A percentile compares a stretch with the other conserved stretches of the same genome.
These are phyloP conservation scores for Hirtodrosophila histrioides DNA, from an alignment of 2,888 invertebrate genomes.

Conservation along the genomic window DNA sequence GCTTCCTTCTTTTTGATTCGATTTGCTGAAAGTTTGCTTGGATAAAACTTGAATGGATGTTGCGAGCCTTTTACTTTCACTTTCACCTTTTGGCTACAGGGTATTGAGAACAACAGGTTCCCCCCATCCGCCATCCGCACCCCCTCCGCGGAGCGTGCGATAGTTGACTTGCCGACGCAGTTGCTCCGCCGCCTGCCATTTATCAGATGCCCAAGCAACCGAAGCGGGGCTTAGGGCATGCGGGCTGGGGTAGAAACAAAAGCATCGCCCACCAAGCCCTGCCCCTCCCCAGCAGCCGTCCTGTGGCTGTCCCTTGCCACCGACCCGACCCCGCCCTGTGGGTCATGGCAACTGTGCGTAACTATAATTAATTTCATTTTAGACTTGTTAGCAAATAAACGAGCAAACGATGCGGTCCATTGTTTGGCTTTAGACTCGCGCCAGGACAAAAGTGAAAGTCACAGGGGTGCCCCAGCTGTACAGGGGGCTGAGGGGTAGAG, in stretches of 20 bases:
- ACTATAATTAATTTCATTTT: slow-evolving; percentile 79
- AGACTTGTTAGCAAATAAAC: slow-evolving; percentile 78
- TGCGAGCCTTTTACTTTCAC: too few relatives aligned
- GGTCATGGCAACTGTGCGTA: slow-evolving; percentile 69
- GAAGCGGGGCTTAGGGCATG: slow-evolving; percentile 6
- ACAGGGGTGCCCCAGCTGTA: background rate
- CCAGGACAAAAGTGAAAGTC: slow-evolving; percentile 35
- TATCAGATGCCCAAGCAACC: slow-evolving; percentile 30
- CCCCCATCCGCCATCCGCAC: background rate
- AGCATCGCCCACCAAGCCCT: background rate
- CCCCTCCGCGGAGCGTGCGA: slow-evolving; percentile 3
- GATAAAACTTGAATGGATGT: too few relatives aligned
- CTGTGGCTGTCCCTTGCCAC: background rate
- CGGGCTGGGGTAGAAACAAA: slow-evolving; percentile 8
- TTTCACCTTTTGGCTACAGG: background rate
- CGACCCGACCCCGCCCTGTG: slow-evolving; percentile 9
- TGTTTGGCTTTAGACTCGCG: slow-evolving; percentile 46
- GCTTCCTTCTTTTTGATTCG: too few relatives aligned
- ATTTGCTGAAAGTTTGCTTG: too few relatives aligned
- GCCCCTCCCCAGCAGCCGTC: background rate
- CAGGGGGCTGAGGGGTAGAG: background rate
- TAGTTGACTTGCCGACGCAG: slow-evolving; percentile 36
- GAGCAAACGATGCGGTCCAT: slow-evolving; percentile 75
- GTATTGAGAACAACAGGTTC: slow-evolving; percentile 1
- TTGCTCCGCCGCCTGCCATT: slow-evolving; percentile 18